A percentile compares a stretch with the other conserved stretches of the same genome.
Conservation (phyloP, 2,797 vertebrate genomes). For the Philypnodon macrostomus region DNA sequence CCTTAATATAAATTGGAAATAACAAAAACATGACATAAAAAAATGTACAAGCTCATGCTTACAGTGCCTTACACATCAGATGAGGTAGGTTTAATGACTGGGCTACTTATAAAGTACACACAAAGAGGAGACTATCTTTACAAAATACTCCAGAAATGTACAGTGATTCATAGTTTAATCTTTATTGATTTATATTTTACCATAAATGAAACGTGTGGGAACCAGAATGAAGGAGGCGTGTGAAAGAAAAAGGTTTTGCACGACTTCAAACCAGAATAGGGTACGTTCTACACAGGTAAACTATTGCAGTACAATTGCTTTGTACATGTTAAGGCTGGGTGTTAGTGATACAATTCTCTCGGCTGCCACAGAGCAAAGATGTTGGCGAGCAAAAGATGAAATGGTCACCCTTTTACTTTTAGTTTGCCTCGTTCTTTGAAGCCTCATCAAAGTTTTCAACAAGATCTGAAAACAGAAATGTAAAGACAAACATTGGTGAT, state of each 20-base stretch:
- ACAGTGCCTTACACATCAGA: background rate
- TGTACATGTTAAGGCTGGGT: background rate
- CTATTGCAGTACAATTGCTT: slow-evolving; percentile 19
- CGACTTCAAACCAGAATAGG: too few species aligned
- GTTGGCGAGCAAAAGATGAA: background rate
- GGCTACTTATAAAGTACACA: too few species aligned
- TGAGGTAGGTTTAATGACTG: background rate
- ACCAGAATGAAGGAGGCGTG: slow-evolving; percentile 39
- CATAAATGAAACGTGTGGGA: slow-evolving; percentile 36
- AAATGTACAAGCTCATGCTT: too few species aligned
- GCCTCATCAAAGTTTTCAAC: slow-evolving; percentile 97
- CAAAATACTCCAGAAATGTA: too few species aligned
- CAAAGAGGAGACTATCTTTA: too few species aligned
- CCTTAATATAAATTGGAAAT: background rate
- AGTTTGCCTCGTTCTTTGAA: slow-evolving; percentile 93
- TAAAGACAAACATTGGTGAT: background rate
- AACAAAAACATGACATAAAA: background rate
- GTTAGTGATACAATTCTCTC: slow-evolving; percentile 10
- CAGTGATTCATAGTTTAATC: slow-evolving; percentile 12
- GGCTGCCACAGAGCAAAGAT: too few species aligned
- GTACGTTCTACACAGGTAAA: slow-evolving; percentile 37
- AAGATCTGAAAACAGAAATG: slow-evolving; percentile 77
- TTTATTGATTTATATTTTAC: slow-evolving; percentile 60
- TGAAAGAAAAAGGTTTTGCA: too few species aligned
- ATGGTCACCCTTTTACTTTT: slow-evolving; percentile 42